A percentile compares a stretch with the other conserved stretches of the same genome.
phyloP scores from a whole-genome alignment of 2,797 vertebrate genomes.

The Cossypha caffra region DNA sequence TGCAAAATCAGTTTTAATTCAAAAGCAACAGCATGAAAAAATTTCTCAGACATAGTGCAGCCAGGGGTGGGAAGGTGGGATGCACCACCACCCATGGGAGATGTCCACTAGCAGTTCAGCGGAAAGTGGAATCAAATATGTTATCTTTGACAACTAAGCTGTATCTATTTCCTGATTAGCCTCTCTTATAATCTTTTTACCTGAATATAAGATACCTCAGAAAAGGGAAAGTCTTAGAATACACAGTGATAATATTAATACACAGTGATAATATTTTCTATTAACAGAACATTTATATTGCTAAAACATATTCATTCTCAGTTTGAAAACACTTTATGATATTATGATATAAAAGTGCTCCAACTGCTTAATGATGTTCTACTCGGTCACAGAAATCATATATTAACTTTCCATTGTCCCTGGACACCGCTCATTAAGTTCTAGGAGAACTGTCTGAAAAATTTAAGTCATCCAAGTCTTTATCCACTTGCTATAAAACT shows the following conservation, averaged over 20 bases:
- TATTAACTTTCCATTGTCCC: conserved; percentile 9
- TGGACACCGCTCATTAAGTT: conserved; percentile 20
- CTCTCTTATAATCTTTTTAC: not conserved
- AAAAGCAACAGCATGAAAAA: not conserved
- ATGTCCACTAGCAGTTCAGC: not conserved
- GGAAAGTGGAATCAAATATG: not conserved
- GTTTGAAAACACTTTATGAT: conserved; percentile 16
- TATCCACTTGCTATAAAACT: not conserved
- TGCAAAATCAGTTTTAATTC: not conserved
- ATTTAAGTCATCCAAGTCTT: not conserved
- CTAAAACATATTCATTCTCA: not conserved
- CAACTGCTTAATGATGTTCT: conserved; percentile 26
- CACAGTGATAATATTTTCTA: not conserved
- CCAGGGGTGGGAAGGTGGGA: not conserved
- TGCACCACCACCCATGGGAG: rapidly evolving
- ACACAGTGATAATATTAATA: not conserved
- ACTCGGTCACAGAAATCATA: conserved; percentile 24
- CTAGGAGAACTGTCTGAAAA: conserved; percentile 15
- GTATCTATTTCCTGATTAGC: not conserved
- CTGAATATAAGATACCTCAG: not conserved
- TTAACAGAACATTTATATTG: not conserved
- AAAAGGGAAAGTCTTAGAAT: not conserved
- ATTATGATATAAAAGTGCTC: not conserved
- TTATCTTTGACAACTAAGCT: not conserved
- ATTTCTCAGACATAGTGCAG: not conserved